Percentiles rank a stretch among this genome's conserved stretches.
These are phyloP conservation scores for Eupeodes corollae DNA, from an alignment of 1,140 invertebrate genomes.

Conservation along the genomic window DNA sequence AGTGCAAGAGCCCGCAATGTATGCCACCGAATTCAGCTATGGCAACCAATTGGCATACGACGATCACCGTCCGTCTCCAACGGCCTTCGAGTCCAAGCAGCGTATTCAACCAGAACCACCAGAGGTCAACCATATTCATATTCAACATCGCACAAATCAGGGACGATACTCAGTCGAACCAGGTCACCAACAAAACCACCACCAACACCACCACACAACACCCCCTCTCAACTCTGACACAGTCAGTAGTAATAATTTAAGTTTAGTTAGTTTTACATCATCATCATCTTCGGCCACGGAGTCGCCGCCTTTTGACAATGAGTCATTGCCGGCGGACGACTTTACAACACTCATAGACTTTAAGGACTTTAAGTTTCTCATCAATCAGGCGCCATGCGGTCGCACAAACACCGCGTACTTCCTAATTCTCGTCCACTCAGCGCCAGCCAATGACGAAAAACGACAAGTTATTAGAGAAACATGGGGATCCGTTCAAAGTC, in stretches of 20 bases:
- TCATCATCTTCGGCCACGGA: background rate
- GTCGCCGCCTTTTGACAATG: too few relatives aligned
- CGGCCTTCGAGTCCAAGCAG: background rate
- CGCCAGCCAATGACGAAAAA: slow-evolving; percentile 49
- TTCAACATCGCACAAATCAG: slow-evolving; percentile 2
- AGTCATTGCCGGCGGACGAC: slow-evolving; percentile 28
- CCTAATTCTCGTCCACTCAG: slow-evolving; percentile 56
- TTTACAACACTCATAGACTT: slow-evolving; percentile 44
- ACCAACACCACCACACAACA: background rate
- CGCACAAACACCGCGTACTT: slow-evolving; percentile 39
- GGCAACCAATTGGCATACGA: background rate
- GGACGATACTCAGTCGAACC: background rate
- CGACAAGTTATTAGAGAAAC: slow-evolving; percentile 52
- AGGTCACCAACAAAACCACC: background rate
- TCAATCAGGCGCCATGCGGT: slow-evolving; percentile 43
- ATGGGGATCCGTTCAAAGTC: slow-evolving; percentile 43
- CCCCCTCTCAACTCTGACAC: background rate
- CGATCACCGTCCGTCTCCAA: background rate
- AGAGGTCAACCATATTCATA: background rate
- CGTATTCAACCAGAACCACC: background rate
- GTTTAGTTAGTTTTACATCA: background rate
- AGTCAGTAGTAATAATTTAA: background rate
- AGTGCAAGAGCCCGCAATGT: slow-evolving; percentile 16
- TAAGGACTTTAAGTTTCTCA: slow-evolving; percentile 44
- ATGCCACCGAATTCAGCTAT: slow-evolving; percentile 1